phyloP scores from a whole-genome alignment of 2,797 vertebrate genomes.

The Oryzias dopingdopingensis region DNA sequence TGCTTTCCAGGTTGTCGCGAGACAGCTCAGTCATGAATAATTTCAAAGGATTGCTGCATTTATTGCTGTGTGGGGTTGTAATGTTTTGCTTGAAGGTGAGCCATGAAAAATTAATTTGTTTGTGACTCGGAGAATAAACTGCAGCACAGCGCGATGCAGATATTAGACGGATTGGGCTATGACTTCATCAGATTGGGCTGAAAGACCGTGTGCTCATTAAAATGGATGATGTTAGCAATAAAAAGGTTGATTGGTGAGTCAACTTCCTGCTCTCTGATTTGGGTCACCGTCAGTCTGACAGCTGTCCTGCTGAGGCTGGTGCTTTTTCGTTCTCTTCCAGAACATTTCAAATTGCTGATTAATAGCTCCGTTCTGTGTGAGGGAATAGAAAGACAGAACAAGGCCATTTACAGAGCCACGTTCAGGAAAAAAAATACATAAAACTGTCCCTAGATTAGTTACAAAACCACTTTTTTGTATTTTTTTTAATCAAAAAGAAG shows the following conservation, averaged over 20 bases:
- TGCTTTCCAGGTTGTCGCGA: slow-evolving; percentile 30
- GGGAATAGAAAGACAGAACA: slow-evolving; percentile 42
- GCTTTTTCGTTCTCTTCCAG: slow-evolving; percentile 69
- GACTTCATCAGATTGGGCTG: slow-evolving; percentile 12
- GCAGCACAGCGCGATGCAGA: background rate
- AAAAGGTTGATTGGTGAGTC: slow-evolving; percentile 46
- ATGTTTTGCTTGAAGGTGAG: slow-evolving; percentile 1
- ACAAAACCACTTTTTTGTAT: background rate
- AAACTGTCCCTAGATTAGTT: background rate
- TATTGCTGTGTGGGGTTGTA: slow-evolving; percentile 3
- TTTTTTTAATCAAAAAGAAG: background rate
- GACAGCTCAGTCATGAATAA: slow-evolving; percentile 20
- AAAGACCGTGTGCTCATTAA: slow-evolving; percentile 23
- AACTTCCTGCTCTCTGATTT: slow-evolving; percentile 41
- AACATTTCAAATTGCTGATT: slow-evolving; percentile 71
- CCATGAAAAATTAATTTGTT: slow-evolving; percentile 12
- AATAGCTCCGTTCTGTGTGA: slow-evolving; percentile 60
- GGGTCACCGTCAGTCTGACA: slow-evolving; percentile 60
- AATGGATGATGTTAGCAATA: slow-evolving; percentile 46
- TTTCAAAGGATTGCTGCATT: slow-evolving; percentile 20
- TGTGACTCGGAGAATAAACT: background rate
- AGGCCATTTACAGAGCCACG: slow-evolving; percentile 45
- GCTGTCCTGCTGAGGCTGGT: slow-evolving; percentile 54
- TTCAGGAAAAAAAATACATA: slow-evolving; percentile 43
- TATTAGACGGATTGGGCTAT: background rate